phyloP scores from a whole-genome alignment of 1,140 invertebrate genomes.

The Adoxophyes honmai region DNA sequence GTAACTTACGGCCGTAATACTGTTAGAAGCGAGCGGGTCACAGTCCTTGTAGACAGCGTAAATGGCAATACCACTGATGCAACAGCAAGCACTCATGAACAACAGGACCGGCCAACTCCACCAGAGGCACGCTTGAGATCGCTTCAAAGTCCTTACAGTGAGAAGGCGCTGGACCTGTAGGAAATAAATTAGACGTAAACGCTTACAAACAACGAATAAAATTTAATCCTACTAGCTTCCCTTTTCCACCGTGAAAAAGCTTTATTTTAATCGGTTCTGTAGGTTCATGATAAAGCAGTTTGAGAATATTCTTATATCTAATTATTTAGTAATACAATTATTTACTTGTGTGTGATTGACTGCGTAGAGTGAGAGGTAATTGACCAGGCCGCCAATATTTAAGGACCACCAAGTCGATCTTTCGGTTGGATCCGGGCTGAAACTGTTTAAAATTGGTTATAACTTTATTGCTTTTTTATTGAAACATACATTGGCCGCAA shows the following conservation, averaged over 20 bases:
- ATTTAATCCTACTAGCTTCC: neutral
- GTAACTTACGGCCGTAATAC: constrained; percentile 74
- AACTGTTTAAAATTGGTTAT: constrained; percentile 77
- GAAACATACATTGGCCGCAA: too few relatives aligned
- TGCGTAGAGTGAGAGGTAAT: constrained; percentile 94
- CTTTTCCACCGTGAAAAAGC: too few relatives aligned
- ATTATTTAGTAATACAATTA: too few relatives aligned
- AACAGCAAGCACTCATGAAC: constrained; percentile 30
- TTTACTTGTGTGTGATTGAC: constrained; percentile 86
- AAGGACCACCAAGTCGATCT: constrained; percentile 94
- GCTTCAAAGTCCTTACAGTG: constrained; percentile 81
- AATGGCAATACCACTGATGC: constrained; percentile 84
- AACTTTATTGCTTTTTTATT: too few relatives aligned
- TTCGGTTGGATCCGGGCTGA: constrained; percentile 86
- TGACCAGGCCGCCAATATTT: constrained; percentile 93
- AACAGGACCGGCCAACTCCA: constrained; percentile 32
- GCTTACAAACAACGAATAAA: neutral
- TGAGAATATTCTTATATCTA: too few relatives aligned
- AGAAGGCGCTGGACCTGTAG: constrained; percentile 87
- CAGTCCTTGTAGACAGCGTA: constrained; percentile 86
- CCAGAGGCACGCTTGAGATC: constrained; percentile 67
- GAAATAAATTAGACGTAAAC: neutral
- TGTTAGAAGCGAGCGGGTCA: constrained; percentile 81
- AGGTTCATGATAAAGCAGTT: too few relatives aligned
- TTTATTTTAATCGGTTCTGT: too few relatives aligned